Evolutionary conservation across 2,113 vertebrate species (phyloP).

Genomic region (Amphiprion ocellaris): DNA sequence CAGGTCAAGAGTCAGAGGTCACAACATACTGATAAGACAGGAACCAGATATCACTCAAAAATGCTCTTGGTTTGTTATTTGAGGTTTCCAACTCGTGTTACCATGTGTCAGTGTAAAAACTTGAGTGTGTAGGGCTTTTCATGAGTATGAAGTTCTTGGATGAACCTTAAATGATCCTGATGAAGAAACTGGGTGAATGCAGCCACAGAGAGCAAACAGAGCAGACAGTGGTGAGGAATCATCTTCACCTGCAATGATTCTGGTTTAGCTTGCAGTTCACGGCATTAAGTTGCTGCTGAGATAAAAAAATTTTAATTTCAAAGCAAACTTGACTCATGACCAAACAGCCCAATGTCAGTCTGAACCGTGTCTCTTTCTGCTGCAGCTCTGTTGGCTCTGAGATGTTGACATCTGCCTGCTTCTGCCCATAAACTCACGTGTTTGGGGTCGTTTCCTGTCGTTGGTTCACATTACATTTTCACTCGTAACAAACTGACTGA

Average conservation of each 20-base stretch:
- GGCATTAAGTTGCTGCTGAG: neutral
- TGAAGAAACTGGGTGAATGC: neutral
- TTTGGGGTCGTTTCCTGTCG: conserved; percentile 68
- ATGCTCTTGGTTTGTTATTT: neutral
- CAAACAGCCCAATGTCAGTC: neutral
- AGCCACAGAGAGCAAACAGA: neutral
- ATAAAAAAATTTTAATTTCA: conserved; percentile 45
- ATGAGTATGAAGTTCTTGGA: neutral
- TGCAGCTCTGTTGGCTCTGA: conserved; percentile 12
- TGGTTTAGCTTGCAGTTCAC: neutral
- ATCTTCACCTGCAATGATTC: conserved; percentile 3
- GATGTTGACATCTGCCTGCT: conserved; percentile 60
- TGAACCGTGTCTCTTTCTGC: neutral
- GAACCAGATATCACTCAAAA: neutral
- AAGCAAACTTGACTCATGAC: conserved; percentile 31
- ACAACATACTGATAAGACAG: conserved; percentile 14
- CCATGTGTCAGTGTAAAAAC: no score
- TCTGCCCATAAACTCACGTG: conserved; percentile 65
- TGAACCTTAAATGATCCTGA: no score
- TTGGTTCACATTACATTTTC: conserved; percentile 63
- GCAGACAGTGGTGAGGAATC: neutral
- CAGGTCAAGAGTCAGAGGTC: conserved; percentile 26
- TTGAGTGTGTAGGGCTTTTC: neutral
- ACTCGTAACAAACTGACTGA: conserved; percentile 56
- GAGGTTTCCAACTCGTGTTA: neutral